Base-by-base conservation (phyloP, 2,113 vertebrate species). In the Odontophorus gujanensis region DNA sequence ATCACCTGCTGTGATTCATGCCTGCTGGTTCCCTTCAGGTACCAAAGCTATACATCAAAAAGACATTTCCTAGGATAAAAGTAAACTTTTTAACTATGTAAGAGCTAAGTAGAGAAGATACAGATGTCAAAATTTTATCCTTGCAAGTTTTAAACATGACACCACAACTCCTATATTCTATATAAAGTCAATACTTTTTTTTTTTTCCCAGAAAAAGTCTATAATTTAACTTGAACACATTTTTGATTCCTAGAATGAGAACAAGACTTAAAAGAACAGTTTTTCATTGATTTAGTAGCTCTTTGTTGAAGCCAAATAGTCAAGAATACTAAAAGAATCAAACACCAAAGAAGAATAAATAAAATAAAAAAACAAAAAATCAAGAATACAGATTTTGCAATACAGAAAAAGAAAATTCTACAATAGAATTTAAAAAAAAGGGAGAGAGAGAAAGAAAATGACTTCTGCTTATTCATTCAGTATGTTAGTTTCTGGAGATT, bases 1-100 rank as follows among this genome's bases (percentile, higher is more conserved):
- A 53, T 96, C 85, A 93, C 93, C 91, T 90, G 91, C 72, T 85
- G 95, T 66, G 95, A 96, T 82, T 75, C 85, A 25, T 85, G 89
- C 91, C 91, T 95, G 87, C 89, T 95, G 79, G 89, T 88, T 90
- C 88, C 76, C 84, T 90, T 79, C 55, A 91, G 68, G 69, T 57
- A 57, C 40, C 73, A 85, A 76, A 85, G 48, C 50, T 68, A 93
- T 96, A 77, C 21, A 94, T 97, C 93, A 96, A 50, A 80, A 89
- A 87, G 93, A 95, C 88, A 77, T 71, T 92, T 71, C 55, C 71
- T 72, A 53, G 68, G 71, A 85, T 61, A 74, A 90, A 95, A 89
- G 86, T 38, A 89, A 95, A 91, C 79, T 91, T 96, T 78, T 75
- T 13, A 89, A 78, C 59, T 85, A 80, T 58, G 11, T 51, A 58